Percentiles rank a stretch among this genome's conserved stretches.
phyloP scores from a whole-genome alignment of 2,888 invertebrate species.

The Hydrotaea diabolus region DNA sequence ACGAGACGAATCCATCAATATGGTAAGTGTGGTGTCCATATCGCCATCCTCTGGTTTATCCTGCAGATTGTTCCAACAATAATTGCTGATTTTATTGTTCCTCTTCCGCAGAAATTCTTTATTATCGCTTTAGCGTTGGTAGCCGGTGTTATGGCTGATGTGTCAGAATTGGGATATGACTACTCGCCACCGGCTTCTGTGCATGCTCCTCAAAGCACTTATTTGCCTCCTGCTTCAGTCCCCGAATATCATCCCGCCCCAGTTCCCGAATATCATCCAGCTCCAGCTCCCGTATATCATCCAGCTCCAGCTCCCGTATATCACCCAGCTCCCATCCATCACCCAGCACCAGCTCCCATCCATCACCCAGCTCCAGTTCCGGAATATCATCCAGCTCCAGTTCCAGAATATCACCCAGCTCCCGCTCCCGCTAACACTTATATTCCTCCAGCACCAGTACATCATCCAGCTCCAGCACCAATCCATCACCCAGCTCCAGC shows the following conservation, averaged over 20 bases:
- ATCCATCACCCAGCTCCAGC: constrained; percentile 7
- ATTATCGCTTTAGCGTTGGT: constrained; percentile 50
- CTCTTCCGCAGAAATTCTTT: constrained; percentile 55
- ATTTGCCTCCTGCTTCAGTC: background rate
- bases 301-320: constrained; percentile 4
- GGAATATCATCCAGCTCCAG: background rate
- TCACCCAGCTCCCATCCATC: constrained; percentile 15
- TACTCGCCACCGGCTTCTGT: constrained; percentile 45
- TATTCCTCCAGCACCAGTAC: constrained; percentile 2
- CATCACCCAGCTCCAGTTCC: constrained; percentile 24
- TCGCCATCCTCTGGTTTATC: too few relatives aligned
- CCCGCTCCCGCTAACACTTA: constrained; percentile 3
- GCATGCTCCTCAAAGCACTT: constrained; percentile 1
- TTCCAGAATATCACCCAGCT: background rate
- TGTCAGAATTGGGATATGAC: constrained; percentile 51
- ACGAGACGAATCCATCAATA: constrained; percentile 7
- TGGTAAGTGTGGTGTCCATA: background rate
- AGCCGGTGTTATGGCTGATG: constrained; percentile 54
- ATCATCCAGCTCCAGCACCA: constrained; percentile 14
- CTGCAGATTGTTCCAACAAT: too few relatives aligned
- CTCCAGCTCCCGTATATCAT: background rate
- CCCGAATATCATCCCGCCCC: background rate
- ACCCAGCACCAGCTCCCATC: background rate
- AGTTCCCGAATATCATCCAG: background rate
- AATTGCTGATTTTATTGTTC: background rate